Evolutionary conservation across 2,113 vertebrate species (phyloP).

Genomic region (Channa argus): DNA sequence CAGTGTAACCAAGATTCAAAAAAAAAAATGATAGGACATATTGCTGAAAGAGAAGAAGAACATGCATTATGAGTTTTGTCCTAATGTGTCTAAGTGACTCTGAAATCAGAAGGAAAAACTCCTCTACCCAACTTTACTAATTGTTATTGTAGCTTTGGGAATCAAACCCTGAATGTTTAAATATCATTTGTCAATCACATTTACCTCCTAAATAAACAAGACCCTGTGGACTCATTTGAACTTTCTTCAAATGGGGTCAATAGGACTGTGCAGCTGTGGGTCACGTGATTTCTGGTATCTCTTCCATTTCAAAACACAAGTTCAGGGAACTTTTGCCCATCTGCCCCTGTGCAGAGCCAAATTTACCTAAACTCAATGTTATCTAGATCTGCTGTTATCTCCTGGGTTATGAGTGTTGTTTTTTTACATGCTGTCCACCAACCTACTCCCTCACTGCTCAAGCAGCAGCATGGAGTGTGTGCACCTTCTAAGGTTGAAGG

Average conservation of each 20-base stretch:
- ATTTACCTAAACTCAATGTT: slow-evolving; percentile 10
- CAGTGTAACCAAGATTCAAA: neutral
- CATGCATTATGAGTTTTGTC: neutral
- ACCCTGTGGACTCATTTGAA: slow-evolving; percentile 14
- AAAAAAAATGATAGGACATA: no score
- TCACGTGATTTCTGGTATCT: slow-evolving; percentile 8
- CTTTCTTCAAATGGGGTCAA: slow-evolving; percentile 39
- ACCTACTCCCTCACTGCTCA: slow-evolving; percentile 24
- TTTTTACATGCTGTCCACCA: slow-evolving; percentile 11
- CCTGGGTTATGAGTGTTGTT: slow-evolving; percentile 8
- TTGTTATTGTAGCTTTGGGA: neutral
- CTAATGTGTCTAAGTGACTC: no score
- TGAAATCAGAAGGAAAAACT: neutral
- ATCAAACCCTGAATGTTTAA: slow-evolving; percentile 8
- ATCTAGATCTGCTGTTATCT: neutral
- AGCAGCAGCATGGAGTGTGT: slow-evolving; percentile 21
- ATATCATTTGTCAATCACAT: neutral
- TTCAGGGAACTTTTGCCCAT: slow-evolving; percentile 32
- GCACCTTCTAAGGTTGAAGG: slow-evolving; percentile 56
- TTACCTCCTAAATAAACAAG: slow-evolving; percentile 16
- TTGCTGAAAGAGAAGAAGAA: neutral
- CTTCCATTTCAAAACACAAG: slow-evolving; percentile 34
- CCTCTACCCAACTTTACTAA: slow-evolving; percentile 2
- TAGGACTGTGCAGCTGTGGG: neutral
- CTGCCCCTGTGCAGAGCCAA: slow-evolving; percentile 23